Percentiles rank a stretch among this genome's conserved stretches.
Evolutionary conservation across 1,140 invertebrate species (phyloP).

Genomic region (Pinna nobilis): DNA sequence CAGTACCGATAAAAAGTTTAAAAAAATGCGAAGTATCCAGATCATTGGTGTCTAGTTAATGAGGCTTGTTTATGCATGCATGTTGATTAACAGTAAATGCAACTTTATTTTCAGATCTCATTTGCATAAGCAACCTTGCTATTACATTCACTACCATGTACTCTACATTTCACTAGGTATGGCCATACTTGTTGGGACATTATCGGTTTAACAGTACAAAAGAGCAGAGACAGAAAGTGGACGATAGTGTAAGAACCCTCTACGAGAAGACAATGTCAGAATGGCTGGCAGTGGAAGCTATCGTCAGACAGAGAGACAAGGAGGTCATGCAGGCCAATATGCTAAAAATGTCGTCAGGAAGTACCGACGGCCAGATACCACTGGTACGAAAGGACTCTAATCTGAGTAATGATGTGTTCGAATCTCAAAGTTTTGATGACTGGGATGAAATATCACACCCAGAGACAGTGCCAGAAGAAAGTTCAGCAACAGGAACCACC

Average conservation of each 20-base stretch:
- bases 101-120: too few relatives aligned
- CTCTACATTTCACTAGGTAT: constrained; percentile 78
- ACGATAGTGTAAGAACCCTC: constrained; percentile 81
- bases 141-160: background rate
- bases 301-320: constrained; percentile 89
- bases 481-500: constrained; percentile 65
- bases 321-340: constrained; percentile 80
- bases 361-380: constrained; percentile 75
- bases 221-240: constrained; percentile 82
- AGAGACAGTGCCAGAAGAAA: constrained; percentile 72
- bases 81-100: too few relatives aligned
- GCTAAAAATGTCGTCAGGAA: constrained; percentile 78
- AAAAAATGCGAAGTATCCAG: too few relatives aligned
- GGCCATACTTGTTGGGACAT: constrained; percentile 93
- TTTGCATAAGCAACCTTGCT: too few relatives aligned
- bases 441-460: constrained; percentile 71
- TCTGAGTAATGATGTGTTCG: constrained; percentile 80
- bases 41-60: too few relatives aligned
- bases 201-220: constrained; percentile 86
- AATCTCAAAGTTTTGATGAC: constrained; percentile 71
- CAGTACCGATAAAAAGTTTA: too few relatives aligned
- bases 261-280: constrained; percentile 95
- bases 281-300: constrained; percentile 95
- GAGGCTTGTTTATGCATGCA: too few relatives aligned
- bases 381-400: constrained; percentile 73